phyloP scores from a whole-genome alignment of 1,140 invertebrate genomes.

The Eufriesea mexicana region DNA sequence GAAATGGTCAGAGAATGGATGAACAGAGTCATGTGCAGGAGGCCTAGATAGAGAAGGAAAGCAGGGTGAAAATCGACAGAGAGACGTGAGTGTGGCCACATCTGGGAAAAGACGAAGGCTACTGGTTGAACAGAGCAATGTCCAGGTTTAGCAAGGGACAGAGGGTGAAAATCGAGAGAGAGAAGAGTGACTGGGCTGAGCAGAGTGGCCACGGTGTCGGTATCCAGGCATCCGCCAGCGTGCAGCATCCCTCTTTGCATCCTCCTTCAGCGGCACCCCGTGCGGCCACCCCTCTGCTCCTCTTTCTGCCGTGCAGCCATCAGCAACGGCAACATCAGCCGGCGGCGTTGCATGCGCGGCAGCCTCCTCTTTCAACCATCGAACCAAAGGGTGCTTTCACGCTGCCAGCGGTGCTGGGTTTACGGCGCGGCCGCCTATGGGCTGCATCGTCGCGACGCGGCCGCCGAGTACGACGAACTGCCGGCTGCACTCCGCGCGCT shows the following conservation, averaged over 20 bases:
- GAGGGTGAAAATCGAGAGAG: slow-evolving; percentile 9
- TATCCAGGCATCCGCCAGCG: slow-evolving; percentile 69
- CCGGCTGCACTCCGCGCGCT: neutral
- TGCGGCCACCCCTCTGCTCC: slow-evolving; percentile 48
- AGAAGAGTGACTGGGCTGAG: slow-evolving; percentile 41
- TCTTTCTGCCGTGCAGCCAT: slow-evolving; percentile 30
- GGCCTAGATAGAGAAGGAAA: neutral
- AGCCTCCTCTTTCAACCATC: slow-evolving; percentile 36
- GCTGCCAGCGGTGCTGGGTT: slow-evolving; percentile 12
- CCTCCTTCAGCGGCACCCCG: slow-evolving; percentile 48
- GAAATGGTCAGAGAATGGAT: too few relatives aligned
- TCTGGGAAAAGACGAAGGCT: neutral
- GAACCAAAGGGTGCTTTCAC: slow-evolving; percentile 44
- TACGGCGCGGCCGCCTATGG: slow-evolving; percentile 39
- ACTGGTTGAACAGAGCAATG: neutral
- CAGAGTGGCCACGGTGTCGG: slow-evolving; percentile 60
- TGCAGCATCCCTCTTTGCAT: slow-evolving; percentile 54
- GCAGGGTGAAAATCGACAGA: neutral
- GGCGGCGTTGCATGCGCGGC: slow-evolving; percentile 4
- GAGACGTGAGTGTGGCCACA: too few relatives aligned
- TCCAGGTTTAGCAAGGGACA: neutral
- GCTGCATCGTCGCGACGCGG: slow-evolving; percentile 26
- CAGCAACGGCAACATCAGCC: slow-evolving; percentile 23
- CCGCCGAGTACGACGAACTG: slow-evolving; percentile 44
- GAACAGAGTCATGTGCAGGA: too few relatives aligned